Conservation (phyloP, 2,888 invertebrate genomes). For the Metallyticus violacea region DNA sequence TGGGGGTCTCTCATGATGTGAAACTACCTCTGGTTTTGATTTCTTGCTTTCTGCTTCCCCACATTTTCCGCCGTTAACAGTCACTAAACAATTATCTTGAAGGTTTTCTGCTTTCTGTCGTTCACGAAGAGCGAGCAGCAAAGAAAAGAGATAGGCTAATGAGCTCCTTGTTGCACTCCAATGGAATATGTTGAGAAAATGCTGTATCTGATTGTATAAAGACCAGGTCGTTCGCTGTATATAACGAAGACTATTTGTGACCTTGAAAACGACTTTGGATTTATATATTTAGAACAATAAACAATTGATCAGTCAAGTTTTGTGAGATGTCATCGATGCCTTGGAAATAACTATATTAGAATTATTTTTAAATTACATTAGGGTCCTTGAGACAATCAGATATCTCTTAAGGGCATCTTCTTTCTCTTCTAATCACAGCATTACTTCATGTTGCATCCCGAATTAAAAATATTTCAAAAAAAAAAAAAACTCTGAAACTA, state of each 20-base stretch:
- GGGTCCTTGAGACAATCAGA: too few relatives aligned
- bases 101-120: background rate
- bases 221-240: background rate
- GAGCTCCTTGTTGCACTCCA: background rate
- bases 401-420: too few relatives aligned
- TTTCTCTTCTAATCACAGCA: too few relatives aligned
- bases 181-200: background rate
- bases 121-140: background rate
- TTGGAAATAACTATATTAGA: too few relatives aligned
- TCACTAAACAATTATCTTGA: background rate
- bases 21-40: background rate
- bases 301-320: too few relatives aligned
- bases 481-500: too few relatives aligned
- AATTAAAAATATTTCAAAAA: too few relatives aligned
- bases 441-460: too few relatives aligned
- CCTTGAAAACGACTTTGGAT: background rate
- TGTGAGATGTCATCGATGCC: too few relatives aligned
- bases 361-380: too few relatives aligned
- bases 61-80: too few relatives aligned
- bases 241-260: background rate
- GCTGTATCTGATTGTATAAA: background rate
- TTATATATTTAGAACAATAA: too few relatives aligned
- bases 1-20: background rate
- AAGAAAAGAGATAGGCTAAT: background rate
- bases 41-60: background rate